Evolutionary conservation across 2,113 vertebrate genomes (phyloP), one percentile per base, ranked within the genome.

Genomic region (Enhydra lutris): DNA sequence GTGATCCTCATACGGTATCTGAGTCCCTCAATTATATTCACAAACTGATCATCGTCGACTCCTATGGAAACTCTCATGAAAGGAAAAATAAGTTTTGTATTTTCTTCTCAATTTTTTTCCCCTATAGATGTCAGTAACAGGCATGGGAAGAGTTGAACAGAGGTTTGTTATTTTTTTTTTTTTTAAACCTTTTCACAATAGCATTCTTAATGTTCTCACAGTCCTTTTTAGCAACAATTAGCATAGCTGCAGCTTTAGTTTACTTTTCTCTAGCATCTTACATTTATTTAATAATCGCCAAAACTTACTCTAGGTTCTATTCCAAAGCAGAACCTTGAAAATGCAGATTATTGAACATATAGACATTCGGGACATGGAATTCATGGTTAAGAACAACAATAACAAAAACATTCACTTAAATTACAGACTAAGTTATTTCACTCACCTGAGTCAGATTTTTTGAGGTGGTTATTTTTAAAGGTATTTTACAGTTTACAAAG

Each of bases 281-380:
- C 86, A 47, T 91, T 76, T 6, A 91, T 92, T 95, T 93, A 82
- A 80, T 73, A 95, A 89, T 81, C 18, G 10, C 59, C 96, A 78
- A 23, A 89, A 59, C 65, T 96, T 94, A 34, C 7, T 95, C 57
- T 96, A 47, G 26, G 67, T 96, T 92, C 63, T 31, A 95, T 59
- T 73, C 18, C 47, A 83, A 95, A 57, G 57, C 1, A 92, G 14
- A 52, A 80, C 7, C 52, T 67, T 97, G 26, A 97, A 52, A 91
- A 97, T 84, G 4, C 93, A 91, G 20, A 36, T 67, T 79, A 74
- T 0, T 90, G 13, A 65, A 47, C 0, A 9, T 2, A 82, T 0
- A 85, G 29, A 93, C 36, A 95, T 81, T 67, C 0, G 74, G 7
- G 69, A 42, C 0, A 9, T 12, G 52, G 55, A 97, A 93, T 95